phyloP scores from a whole-genome alignment of 1,140 invertebrate genomes.

The Forficula auricularia region DNA sequence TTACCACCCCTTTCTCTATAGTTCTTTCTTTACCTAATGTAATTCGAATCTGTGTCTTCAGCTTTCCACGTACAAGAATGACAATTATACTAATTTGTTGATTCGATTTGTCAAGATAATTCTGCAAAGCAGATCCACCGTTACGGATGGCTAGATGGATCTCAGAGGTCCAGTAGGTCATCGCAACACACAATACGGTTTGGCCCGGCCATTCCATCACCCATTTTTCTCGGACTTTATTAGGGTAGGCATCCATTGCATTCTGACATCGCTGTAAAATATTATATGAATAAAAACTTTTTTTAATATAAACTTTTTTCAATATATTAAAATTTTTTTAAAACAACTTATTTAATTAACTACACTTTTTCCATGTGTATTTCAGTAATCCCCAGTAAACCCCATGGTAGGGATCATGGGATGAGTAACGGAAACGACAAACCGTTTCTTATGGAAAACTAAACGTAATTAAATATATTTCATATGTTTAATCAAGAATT shows the following conservation, averaged over 20 bases:
- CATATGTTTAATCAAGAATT: too few relatives aligned
- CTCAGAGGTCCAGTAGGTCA: constrained; percentile 76
- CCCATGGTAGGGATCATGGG: too few relatives aligned
- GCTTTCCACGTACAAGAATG: constrained; percentile 64
- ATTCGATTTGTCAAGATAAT: constrained; percentile 40
- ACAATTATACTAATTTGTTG: constrained; percentile 69
- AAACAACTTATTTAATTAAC: too few relatives aligned
- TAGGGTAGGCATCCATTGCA: constrained; percentile 45
- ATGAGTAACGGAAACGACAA: too few relatives aligned
- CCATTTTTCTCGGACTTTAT: constrained; percentile 53
- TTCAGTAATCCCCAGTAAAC: too few relatives aligned
- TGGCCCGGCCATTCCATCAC: constrained; percentile 79
- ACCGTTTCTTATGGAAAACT: too few relatives aligned
- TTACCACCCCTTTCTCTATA: too few relatives aligned
- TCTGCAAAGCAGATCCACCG: constrained; percentile 29
- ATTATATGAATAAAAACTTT: constrained; percentile 1
- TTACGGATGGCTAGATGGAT: constrained; percentile 53
- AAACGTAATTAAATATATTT: too few relatives aligned
- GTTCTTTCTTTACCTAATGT: constrained; percentile 79
- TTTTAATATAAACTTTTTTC: too few relatives aligned
- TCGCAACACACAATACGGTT: constrained; percentile 66
- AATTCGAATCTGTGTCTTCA: constrained; percentile 74
- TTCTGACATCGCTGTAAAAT: constrained; percentile 27
- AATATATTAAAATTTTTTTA: too few relatives aligned
- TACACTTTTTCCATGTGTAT: too few relatives aligned